phyloP scores from a whole-genome alignment of 2,888 invertebrate genomes.

The Catocala sponsa region DNA sequence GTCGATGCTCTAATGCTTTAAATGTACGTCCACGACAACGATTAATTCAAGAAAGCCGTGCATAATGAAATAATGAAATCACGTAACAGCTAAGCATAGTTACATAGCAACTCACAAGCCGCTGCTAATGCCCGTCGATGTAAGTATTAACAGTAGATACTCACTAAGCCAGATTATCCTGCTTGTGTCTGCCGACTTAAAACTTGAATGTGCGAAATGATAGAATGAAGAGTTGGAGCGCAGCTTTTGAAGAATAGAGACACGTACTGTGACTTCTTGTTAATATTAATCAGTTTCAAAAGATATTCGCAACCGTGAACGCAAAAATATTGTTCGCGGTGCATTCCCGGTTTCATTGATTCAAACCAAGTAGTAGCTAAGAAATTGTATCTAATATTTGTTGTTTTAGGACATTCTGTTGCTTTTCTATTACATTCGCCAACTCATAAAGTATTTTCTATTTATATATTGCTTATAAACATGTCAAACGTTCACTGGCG shows the following conservation, averaged over 20 bases:
- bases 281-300: conserved; percentile 66
- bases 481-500: neutral
- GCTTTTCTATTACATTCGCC: too few species aligned
- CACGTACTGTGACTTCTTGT: conserved; percentile 65
- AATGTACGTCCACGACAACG: too few species aligned
- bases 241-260: conserved; percentile 44
- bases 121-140: conserved; percentile 29
- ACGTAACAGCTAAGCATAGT: conserved; percentile 6
- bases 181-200: conserved; percentile 46
- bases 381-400: too few species aligned
- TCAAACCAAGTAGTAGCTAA: too few species aligned
- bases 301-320: conserved; percentile 37
- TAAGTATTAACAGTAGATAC: conserved; percentile 44
- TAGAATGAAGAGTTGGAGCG: conserved; percentile 34
- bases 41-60: too few species aligned
- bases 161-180: conserved; percentile 54
- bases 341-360: neutral
- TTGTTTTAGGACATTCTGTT: too few species aligned
- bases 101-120: conserved; percentile 11
- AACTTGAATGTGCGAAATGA: conserved; percentile 52
- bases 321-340: conserved; percentile 38
- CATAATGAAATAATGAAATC: neutral
- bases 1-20: too few species aligned
- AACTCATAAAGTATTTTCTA: too few species aligned
- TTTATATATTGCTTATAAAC: neutral